Percentiles rank a stretch among this genome's conserved stretches.
Evolutionary conservation across 2,888 invertebrate species (phyloP).

Genomic region (Girardia tigrina): DNA sequence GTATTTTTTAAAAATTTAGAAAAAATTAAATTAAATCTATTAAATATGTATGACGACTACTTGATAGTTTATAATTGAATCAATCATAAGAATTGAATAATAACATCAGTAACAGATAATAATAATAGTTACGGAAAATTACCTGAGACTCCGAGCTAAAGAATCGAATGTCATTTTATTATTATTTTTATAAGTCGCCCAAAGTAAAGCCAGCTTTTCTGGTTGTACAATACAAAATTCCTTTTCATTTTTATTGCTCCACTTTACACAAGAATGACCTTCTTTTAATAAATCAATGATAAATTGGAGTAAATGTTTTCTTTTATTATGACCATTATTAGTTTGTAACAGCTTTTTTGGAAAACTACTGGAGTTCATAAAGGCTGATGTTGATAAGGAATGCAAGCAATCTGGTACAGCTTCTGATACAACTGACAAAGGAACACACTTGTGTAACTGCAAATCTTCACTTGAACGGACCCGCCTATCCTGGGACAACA

Average conservation of each 20-base stretch:
- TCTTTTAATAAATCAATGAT: slow-evolving; percentile 28
- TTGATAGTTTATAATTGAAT: no score
- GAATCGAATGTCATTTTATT: slow-evolving; percentile 32
- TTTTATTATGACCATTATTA: slow-evolving; percentile 16
- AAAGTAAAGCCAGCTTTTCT: slow-evolving; percentile 13
- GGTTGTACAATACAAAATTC: slow-evolving; percentile 25
- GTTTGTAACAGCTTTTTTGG: not conserved
- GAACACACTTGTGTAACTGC: not conserved
- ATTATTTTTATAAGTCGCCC: slow-evolving; percentile 31
- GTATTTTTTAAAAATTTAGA: no score
- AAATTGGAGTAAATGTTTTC: slow-evolving; percentile 31
- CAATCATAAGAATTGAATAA: no score
- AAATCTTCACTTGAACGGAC: not conserved
- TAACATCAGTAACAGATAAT: not conserved
- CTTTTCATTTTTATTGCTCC: slow-evolving; percentile 4
- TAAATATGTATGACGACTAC: no score
- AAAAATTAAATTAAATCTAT: no score
- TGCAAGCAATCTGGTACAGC: not conserved
- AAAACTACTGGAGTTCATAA: not conserved
- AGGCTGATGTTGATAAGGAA: not conserved
- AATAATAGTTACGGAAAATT: not conserved
- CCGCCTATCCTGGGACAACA: not conserved
- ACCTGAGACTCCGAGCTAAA: slow-evolving; percentile 25
- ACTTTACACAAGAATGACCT: slow-evolving; percentile 14
- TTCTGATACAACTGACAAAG: slow-evolving; percentile 15